phyloP scores from a whole-genome alignment of 2,888 invertebrate species.

The Brachyptera risi region DNA sequence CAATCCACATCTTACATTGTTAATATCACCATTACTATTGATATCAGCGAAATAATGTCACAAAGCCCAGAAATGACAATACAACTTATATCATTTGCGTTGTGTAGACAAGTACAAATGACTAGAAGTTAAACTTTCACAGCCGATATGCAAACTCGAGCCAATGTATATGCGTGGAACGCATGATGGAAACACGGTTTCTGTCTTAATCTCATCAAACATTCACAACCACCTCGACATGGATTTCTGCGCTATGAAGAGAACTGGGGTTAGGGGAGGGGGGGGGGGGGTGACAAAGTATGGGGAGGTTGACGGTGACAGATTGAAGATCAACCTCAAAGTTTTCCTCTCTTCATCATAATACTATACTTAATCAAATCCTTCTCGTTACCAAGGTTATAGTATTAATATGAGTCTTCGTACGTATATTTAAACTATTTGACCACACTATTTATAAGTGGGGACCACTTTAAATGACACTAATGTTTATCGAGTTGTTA shows the following conservation, averaged over 20 bases:
- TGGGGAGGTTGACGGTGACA: constrained; percentile 8
- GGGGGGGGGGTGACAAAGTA: neutral
- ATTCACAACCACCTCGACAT: constrained; percentile 37
- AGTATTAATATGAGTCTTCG: neutral
- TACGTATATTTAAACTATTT: neutral
- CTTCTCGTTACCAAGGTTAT: neutral
- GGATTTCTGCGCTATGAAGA: constrained; percentile 8
- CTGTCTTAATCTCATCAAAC: constrained; percentile 48
- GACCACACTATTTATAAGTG: neutral
- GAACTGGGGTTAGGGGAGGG: neutral
- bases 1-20: constrained; percentile 8
- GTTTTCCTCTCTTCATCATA: constrained; percentile 12
- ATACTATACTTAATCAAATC: neutral
- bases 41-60: neutral
- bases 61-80: neutral
- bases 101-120: constrained; percentile 17
- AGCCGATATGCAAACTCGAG: constrained; percentile 25
- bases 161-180: constrained; percentile 36
- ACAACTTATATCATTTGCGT: constrained; percentile 7
- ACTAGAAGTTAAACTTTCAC: neutral
- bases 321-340: constrained; percentile 11
- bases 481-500: neutral
- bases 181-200: constrained; percentile 47
- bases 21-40: constrained; percentile 18
- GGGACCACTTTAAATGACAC: neutral